Percentiles rank a stretch among this genome's conserved stretches.
Evolutionary conservation across 2,888 invertebrate species (phyloP).

Genomic region (Caenorhabditis sp.): DNA sequence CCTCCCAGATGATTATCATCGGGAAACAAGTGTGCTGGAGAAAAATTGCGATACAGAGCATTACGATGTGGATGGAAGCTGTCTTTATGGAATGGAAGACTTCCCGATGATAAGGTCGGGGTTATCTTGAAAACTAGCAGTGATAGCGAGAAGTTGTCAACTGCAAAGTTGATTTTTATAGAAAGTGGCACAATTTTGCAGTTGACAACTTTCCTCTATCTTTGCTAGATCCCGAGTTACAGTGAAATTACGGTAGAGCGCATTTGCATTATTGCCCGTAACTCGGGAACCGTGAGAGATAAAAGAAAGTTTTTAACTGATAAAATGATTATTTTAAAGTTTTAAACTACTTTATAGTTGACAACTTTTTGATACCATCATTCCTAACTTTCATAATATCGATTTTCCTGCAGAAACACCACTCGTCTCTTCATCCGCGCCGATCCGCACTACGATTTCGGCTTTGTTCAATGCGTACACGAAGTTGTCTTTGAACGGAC

Average conservation of each 20-base stretch:
- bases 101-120: conserved; percentile 55
- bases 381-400: too few species aligned
- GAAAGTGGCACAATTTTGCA: too few species aligned
- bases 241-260: conserved; percentile 1
- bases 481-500: conserved; percentile 71
- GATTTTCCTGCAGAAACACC: conserved; percentile 60
- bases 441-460: conserved; percentile 71
- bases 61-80: conserved; percentile 59
- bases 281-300: background rate
- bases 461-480: conserved; percentile 74
- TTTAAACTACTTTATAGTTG: background rate
- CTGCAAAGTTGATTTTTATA: too few species aligned
- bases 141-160: too few species aligned
- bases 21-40: conserved; percentile 43
- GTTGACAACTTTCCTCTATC: background rate
- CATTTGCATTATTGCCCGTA: background rate
- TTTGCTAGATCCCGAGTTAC: background rate
- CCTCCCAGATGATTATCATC: conserved; percentile 34
- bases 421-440: conserved; percentile 67
- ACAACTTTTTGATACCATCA: too few species aligned
- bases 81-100: conserved; percentile 59
- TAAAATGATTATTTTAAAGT: conserved; percentile 7
- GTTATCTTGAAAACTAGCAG: too few species aligned
- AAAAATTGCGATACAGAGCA: conserved; percentile 37
- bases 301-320: conserved; percentile 1